A percentile compares a stretch with the other conserved stretches of the same genome.
phyloP scores from a whole-genome alignment of 1,140 invertebrate genomes.

The Agrilus planipennis region DNA sequence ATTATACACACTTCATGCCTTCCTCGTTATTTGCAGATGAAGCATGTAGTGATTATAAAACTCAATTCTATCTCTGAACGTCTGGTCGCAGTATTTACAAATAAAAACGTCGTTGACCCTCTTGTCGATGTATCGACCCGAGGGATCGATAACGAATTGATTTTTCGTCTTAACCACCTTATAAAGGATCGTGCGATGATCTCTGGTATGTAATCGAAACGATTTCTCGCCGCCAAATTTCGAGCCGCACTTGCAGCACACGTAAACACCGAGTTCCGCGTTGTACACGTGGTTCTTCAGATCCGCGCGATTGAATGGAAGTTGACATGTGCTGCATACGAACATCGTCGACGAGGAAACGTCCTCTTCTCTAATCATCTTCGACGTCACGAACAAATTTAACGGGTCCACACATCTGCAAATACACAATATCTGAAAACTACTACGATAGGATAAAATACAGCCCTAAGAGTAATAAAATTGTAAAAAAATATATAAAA shows the following conservation, averaged over 20 bases:
- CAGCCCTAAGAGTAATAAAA: no score
- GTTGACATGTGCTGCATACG: no score
- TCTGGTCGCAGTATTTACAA: constrained; percentile 3
- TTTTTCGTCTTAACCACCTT: no score
- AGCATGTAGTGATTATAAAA: constrained; percentile 11
- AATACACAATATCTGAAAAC: no score
- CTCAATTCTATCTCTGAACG: constrained; percentile 2
- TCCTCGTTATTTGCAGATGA: no score
- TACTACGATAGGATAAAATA: no score
- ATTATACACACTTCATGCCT: no score
- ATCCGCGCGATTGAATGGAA: constrained; percentile 1
- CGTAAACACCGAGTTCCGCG: neutral
- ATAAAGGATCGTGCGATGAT: neutral
- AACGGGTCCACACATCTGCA: no score
- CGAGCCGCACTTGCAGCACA: constrained; percentile 1
- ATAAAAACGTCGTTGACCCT: constrained; percentile 1
- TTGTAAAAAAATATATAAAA: no score
- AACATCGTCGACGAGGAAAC: no score
- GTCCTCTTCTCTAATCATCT: no score
- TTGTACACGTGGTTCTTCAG: constrained; percentile 10
- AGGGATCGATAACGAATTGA: neutral
- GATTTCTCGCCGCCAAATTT: constrained; percentile 33
- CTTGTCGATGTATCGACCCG: neutral
- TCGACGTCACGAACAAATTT: no score
- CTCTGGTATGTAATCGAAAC: constrained; percentile 22